Evolutionary conservation across 2,888 invertebrate genomes (phyloP).

Genomic region (Caenorhabditis sp.): DNA sequence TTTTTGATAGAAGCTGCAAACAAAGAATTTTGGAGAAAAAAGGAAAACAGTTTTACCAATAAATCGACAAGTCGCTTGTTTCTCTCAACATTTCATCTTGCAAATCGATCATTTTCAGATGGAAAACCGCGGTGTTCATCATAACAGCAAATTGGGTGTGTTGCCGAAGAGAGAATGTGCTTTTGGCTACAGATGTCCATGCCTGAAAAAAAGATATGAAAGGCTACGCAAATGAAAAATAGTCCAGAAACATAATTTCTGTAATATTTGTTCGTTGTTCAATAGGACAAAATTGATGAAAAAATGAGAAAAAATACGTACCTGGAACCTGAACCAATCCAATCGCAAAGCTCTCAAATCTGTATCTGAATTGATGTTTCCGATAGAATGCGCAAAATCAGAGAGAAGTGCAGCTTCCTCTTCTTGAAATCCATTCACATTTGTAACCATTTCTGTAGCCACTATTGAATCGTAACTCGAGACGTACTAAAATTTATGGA

Average conservation of each 20-base stretch:
- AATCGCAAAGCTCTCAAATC: slow-evolving; percentile 92
- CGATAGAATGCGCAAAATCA: slow-evolving; percentile 49
- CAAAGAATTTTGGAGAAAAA: neutral
- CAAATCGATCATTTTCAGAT: slow-evolving; percentile 96
- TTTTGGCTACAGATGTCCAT: slow-evolving; percentile 86
- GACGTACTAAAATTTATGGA: slow-evolving; percentile 81
- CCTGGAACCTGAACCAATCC: slow-evolving; percentile 95
- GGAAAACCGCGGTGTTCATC: slow-evolving; percentile 93
- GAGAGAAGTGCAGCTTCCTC: slow-evolving; percentile 63
- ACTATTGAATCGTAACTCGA: slow-evolving; percentile 93
- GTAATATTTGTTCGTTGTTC: too few relatives aligned
- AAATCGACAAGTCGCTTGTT: slow-evolving; percentile 94
- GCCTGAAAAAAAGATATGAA: too few relatives aligned
- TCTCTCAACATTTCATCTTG: slow-evolving; percentile 95
- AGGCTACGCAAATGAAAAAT: too few relatives aligned
- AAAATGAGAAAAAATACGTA: too few relatives aligned
- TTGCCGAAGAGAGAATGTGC: slow-evolving; percentile 80
- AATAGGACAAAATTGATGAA: too few relatives aligned
- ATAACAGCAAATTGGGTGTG: slow-evolving; percentile 85
- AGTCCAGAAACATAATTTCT: too few relatives aligned
- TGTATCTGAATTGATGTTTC: slow-evolving; percentile 64
- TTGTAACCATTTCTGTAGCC: slow-evolving; percentile 78
- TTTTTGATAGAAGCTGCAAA: slow-evolving; percentile 76
- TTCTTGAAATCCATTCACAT: slow-evolving; percentile 41
- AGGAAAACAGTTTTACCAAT: slow-evolving; percentile 77